Evolutionary conservation across 2,113 vertebrate genomes (phyloP).

Genomic region (Gavia stellata): DNA sequence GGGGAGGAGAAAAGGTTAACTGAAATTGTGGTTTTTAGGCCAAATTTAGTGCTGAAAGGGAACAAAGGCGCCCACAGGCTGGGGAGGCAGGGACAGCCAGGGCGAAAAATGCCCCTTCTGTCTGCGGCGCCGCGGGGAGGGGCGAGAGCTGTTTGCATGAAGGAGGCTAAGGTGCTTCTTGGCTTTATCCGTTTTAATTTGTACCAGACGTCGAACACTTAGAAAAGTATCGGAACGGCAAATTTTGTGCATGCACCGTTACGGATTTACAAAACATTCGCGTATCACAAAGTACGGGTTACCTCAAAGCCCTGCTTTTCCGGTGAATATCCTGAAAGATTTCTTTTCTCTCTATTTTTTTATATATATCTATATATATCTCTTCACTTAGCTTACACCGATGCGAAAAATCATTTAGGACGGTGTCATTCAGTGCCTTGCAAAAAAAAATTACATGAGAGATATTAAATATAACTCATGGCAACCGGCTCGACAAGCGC

Average conservation of each 20-base stretch:
- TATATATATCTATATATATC: background rate
- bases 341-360: background rate
- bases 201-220: slow-evolving; percentile 59
- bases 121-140: fast-evolving
- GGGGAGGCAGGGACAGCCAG: background rate
- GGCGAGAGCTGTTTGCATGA: background rate
- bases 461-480: background rate
- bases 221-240: slow-evolving; percentile 43
- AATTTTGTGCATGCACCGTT: slow-evolving; percentile 53
- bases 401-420: background rate
- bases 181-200: slow-evolving; percentile 59
- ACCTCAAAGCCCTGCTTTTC: slow-evolving; percentile 47
- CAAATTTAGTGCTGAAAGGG: background rate
- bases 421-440: slow-evolving; percentile 32
- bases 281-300: slow-evolving; percentile 7
- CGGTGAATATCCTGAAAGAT: background rate
- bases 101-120: background rate
- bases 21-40: fast-evolving
- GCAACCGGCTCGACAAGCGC: background rate
- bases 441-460: background rate
- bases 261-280: slow-evolving; percentile 60
- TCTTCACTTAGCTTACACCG: slow-evolving; percentile 14
- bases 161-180: background rate
- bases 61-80: background rate
- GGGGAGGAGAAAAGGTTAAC: background rate